Base-by-base conservation (phyloP, 2,888 invertebrate species). In the Eupithecia tripunctaria region DNA sequence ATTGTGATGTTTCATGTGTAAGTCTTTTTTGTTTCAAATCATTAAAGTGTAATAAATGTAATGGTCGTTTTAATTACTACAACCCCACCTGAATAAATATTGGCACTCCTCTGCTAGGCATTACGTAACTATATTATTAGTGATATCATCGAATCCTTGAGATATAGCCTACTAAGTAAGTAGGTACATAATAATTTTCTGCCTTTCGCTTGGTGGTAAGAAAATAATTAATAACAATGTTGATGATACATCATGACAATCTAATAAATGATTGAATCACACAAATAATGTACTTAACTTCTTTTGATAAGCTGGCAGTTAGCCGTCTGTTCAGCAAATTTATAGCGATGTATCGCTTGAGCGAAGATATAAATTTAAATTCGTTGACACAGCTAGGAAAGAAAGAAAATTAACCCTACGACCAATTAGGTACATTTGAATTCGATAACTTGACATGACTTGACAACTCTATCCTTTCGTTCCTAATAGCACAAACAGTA, bases 1-100 rank as follows among this genome's bases (percentile, higher is more conserved):
- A 93, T 93, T 95, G 94, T 95, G 94, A 95, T 94, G 94, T 94
- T 94, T 91, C 88, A 89, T 92, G 91, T 92, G 90, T 94, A 92
- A 91, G 92, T 92, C 90, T 89, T 21, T 88, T 91, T 92, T 91
- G 90, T 93, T 94, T 92, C 85, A 90, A 91, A 86, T 89, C 89
- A 94, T 90, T 94, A 94, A 94, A 94, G 86, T 90, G 89, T 93
- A 93, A 90, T 86, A 82, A 85, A 88, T 85, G 78, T 77, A 73
- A 68, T 21, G 73, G 72, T 70, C 79, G 83, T 87, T 85, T 84
- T 79, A 83, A 83, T 85, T 32, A 38, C 38, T 32, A 38, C 27
- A 43, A n/a, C 38, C 38, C 21, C 64, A 38, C 38, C 36, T 38
- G 38, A 25, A 38, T 18, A 64, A 63, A 63, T 63, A 63, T 36